Base-by-base conservation (phyloP, 2,888 invertebrate species). In the Frankliniella fusca region DNA sequence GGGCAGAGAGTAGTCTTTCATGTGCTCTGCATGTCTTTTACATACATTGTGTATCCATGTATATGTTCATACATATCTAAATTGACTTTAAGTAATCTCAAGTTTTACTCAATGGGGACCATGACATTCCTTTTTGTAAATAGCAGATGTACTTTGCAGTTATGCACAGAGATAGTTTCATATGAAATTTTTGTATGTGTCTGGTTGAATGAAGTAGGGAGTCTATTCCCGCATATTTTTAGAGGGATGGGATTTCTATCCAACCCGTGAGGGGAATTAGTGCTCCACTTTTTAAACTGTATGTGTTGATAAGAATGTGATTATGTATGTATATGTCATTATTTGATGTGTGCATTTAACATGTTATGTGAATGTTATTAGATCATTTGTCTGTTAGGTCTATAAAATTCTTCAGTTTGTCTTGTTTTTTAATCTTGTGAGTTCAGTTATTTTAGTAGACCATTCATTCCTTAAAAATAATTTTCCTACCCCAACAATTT, bases 51-150 rank as follows among this genome's bases (percentile, higher is more conserved):
- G 23, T 70, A 23, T 23, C 11, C 11, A 11, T 76, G 27, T 38
- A 38, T 38, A 38, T 38, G 38, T 38, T 3, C 5, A 38, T 38
- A 38, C 38, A 38, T 38, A 38, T 38, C 38, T 38, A 76, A 76
- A 27, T 76, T 76, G 70, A 76, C 12, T 76, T 12, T 9, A 76
- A 76, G 70, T 76, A 76, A 12, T 76, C 27, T 27, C 27, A 27
- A 27, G 18, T 76, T 76, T 76, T 27, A 76, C 27, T 3, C n/a
- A 76, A 76, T 23, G 2, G 70, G 70, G 70, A 76, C 70, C 70
- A 76, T 76, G 70, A 76, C 70, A 76, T 76, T 76, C 70, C 70
- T 23, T 76, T 27, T 27, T 27, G 70, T 76, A 61, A 61, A 18
- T 61, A 15, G 7, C 18, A 61, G 15, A 18, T 61, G 10, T 61